Evolutionary conservation across 1,140 invertebrate species (phyloP).

Genomic region (Rhopalosiphum maidis): DNA sequence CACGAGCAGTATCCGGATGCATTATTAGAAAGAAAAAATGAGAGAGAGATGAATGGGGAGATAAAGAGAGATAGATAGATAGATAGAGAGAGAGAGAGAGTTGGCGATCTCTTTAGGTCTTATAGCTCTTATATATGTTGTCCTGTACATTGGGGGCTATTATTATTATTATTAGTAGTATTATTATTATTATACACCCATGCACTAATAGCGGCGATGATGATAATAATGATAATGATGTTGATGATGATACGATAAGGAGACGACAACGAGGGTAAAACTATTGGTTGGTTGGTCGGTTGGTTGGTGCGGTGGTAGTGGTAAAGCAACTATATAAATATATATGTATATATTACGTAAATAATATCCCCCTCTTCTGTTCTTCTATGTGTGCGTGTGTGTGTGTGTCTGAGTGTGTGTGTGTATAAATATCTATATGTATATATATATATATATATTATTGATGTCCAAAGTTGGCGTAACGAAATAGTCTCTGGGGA

Average conservation of each 20-base stretch:
- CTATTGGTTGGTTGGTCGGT: not conserved
- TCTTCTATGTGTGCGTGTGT: not conserved
- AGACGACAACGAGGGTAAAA: not conserved
- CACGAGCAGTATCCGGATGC: not conserved
- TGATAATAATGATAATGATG: constrained; percentile 13
- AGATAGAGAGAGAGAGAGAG: not conserved
- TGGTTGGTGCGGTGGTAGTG: not conserved
- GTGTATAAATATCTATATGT: no score
- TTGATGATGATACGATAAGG: constrained; percentile 24
- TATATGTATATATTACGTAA: not conserved
- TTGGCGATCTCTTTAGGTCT: not conserved
- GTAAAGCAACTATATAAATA: not conserved
- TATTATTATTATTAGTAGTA: constrained; percentile 2
- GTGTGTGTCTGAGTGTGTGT: not conserved
- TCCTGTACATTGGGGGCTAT: not conserved
- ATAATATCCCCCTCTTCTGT: not conserved
- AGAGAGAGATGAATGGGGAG: no score
- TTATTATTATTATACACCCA: not conserved
- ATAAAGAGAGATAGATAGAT: no score
- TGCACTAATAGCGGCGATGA: not conserved
- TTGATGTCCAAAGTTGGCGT: constrained; percentile 51
- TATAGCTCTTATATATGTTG: not conserved
- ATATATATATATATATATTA: not conserved
- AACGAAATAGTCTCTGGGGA: constrained; percentile 39
- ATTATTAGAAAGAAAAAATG: not conserved